These are phyloP conservation scores for Orchestia grillus DNA, from an alignment of 1,140 invertebrate species.

Conservation along the genomic window DNA sequence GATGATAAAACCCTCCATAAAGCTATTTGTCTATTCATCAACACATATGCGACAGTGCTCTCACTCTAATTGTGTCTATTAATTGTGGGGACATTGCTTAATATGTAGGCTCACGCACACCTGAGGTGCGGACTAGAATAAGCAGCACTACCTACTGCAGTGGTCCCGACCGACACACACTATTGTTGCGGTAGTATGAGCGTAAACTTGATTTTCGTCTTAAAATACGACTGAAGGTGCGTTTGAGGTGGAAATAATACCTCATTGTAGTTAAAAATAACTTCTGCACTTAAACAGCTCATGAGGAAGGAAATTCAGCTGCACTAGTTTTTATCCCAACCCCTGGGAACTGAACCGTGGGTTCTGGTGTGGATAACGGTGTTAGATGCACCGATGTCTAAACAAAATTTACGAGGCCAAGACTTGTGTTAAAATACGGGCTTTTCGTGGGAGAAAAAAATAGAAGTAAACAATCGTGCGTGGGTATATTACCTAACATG, in stretches of 20 bases:
- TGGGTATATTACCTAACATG: neutral
- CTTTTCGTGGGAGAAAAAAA: neutral
- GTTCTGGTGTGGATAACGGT: neutral
- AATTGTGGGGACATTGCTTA: neutral
- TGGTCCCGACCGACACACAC: neutral
- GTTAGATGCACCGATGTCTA: neutral
- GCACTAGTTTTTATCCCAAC: neutral
- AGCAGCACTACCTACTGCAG: neutral
- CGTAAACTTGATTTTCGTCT: neutral
- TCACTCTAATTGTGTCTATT: neutral
- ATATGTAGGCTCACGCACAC: neutral
- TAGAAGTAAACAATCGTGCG: neutral
- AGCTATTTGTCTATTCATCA: no score
- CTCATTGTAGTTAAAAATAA: neutral
- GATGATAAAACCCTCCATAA: no score
- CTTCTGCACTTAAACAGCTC: neutral
- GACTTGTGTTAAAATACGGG: neutral
- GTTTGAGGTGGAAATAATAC: neutral
- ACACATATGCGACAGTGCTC: no score
- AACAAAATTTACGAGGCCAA: neutral
- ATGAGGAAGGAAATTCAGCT: neutral
- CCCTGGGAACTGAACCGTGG: neutral
- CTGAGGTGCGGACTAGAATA: neutral
- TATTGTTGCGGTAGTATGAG: neutral
- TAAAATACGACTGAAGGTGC: neutral